These are phyloP conservation scores for Champsocephalus esox DNA, from an alignment of 2,797 vertebrate species.

Conservation along the genomic window DNA sequence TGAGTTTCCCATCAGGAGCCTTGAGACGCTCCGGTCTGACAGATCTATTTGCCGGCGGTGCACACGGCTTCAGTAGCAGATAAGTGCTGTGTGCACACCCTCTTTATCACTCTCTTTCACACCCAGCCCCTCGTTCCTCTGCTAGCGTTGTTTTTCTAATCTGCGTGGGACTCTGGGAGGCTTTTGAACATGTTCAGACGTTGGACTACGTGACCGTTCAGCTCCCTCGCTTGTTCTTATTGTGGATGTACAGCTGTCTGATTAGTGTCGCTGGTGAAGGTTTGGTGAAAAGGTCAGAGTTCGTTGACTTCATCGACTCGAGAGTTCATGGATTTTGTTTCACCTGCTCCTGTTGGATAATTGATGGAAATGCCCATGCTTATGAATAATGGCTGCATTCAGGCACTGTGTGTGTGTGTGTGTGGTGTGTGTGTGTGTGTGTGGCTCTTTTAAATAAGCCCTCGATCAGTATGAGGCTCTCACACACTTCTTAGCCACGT, in stretches of 20 bases:
- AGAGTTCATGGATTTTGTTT: constrained; percentile 75
- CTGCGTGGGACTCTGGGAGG: constrained; percentile 33
- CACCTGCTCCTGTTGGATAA: constrained; percentile 59
- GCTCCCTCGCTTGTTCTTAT: background rate
- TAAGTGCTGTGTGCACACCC: constrained; percentile 62
- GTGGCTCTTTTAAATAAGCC: constrained; percentile 31
- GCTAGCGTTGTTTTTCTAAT: constrained; percentile 22
- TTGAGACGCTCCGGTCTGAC: constrained; percentile 62
- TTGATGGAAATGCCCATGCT: constrained; percentile 70
- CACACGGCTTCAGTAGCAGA: constrained; percentile 61
- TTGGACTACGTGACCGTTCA: constrained; percentile 4
- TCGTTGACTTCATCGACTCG: constrained; percentile 70
- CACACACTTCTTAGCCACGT: constrained; percentile 2
- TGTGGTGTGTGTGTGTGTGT: background rate
- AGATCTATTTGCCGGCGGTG: constrained; percentile 67
- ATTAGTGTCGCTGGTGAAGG: constrained; percentile 58
- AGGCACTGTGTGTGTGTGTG: background rate
- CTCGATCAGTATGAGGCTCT: constrained; percentile 21
- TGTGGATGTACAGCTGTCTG: constrained; percentile 54
- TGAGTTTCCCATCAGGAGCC: constrained; percentile 49
- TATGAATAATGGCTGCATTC: constrained; percentile 69
- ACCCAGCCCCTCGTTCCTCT: constrained; percentile 3
- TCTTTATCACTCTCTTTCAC: constrained; percentile 52
- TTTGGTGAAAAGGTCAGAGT: constrained; percentile 71
- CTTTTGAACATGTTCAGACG: background rate